phyloP scores from a whole-genome alignment of 2,888 invertebrate species.

The Oligia strigilis region DNA sequence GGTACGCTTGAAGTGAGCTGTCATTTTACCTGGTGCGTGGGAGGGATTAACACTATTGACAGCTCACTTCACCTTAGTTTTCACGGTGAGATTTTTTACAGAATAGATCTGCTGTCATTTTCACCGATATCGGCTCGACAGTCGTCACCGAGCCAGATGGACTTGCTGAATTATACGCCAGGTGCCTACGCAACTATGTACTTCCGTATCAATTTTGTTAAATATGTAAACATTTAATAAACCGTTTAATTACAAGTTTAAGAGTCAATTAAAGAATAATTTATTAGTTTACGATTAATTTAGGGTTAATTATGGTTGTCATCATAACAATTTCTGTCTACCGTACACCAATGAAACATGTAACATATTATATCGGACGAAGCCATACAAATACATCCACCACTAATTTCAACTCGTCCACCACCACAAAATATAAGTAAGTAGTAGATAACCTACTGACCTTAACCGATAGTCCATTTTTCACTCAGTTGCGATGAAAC shows the following conservation, averaged over 20 bases:
- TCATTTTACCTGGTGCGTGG: background rate
- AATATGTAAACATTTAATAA: background rate
- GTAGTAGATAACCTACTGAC: slow-evolving; percentile 74
- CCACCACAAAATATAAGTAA: slow-evolving; percentile 70
- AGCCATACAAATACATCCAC: slow-evolving; percentile 48
- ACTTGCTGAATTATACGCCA: background rate
- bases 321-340: background rate
- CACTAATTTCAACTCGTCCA: slow-evolving; percentile 62
- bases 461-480: slow-evolving; percentile 76
- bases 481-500: slow-evolving; percentile 77
- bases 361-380: slow-evolving; percentile 29
- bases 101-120: background rate
- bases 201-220: background rate
- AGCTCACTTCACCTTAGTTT: background rate
- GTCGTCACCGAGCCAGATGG: background rate
- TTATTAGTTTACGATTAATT: slow-evolving; percentile 11
- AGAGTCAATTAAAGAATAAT: background rate
- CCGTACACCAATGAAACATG: slow-evolving; percentile 25
- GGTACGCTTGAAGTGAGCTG: background rate
- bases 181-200: background rate
- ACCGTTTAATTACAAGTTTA: background rate
- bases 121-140: background rate
- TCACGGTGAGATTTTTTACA: background rate
- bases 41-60: background rate
- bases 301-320: slow-evolving; percentile 8